Base-by-base conservation (phyloP, 2,888 invertebrate genomes). In the Perizoma flavofasciatum region DNA sequence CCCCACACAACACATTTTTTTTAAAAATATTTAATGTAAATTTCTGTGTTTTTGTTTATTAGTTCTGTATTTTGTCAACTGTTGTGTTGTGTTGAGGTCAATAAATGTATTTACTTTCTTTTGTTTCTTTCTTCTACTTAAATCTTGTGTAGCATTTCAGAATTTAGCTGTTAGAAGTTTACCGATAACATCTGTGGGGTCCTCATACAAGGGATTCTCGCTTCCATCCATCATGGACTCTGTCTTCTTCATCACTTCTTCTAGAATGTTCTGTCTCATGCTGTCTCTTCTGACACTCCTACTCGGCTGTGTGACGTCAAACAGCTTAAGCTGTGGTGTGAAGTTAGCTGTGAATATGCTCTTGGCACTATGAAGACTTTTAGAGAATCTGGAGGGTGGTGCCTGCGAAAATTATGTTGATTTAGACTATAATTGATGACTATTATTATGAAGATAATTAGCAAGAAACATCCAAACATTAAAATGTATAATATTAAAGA, bases 101-200 rank as follows among this genome's bases (percentile, higher is more conserved):
- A n/a, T n/a, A n/a, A n/a, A n/a, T n/a, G n/a, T n/a, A n/a, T n/a
- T n/a, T n/a, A n/a, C n/a, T n/a, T n/a, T n/a, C n/a, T n/a, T n/a
- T n/a, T n/a, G n/a, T n/a, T n/a, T n/a, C n/a, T n/a, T n/a, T n/a
- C n/a, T n/a, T n/a, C n/a, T n/a, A n/a, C n/a, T n/a, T 22, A 22
- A 22, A 22, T 22, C 22, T 22, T 22, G 22, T 22, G 22, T 22
- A 2, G 3, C 22, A 22, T 22, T 22, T 22, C 22, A 22, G 3
- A 2, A 22, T 22, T 22, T 22, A 22, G 22, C 22, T 3, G 3
- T 22, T 22, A 22, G 22, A 22, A n/a, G 52, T 73, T 63, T 71
- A 88, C 89, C 87, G 65, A 89, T 83, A 60, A 90, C 79, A 81
- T 92, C 92, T 64, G 78, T 82, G 1, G 92, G 91, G 68, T 91